These are phyloP conservation scores for Eptatretus burgeri DNA, from an alignment of 2,113 vertebrate genomes.

Conservation along the genomic window DNA sequence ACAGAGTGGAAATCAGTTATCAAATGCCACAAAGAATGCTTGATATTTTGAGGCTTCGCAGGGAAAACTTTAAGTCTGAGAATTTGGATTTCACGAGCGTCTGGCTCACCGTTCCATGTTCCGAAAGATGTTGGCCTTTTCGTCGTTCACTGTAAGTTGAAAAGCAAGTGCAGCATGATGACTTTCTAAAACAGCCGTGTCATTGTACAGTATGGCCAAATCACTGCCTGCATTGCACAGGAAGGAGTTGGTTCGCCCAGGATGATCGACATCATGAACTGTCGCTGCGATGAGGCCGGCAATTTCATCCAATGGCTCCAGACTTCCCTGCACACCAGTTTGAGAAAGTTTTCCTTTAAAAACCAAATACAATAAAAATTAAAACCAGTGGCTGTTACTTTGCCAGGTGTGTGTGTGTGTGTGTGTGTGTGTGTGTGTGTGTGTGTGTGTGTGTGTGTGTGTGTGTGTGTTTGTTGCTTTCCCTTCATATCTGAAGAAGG, in stretches of 20 bases:
- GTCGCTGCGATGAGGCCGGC: constrained; percentile 71
- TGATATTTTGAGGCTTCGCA: too few relatives aligned
- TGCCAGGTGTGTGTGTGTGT: too few relatives aligned
- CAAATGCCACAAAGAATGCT: too few relatives aligned
- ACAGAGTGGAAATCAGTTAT: too few relatives aligned
- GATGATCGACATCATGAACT: constrained; percentile 68
- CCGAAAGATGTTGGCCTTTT: constrained; percentile 77
- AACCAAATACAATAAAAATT: constrained; percentile 7
- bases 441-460: too few relatives aligned
- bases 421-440: too few relatives aligned
- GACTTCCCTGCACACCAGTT: constrained; percentile 25
- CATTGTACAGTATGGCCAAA: constrained; percentile 69
- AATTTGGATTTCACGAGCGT: neutral
- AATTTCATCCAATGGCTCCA: constrained; percentile 63
- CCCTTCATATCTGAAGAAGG: too few relatives aligned
- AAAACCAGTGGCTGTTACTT: neutral
- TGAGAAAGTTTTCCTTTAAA: too few relatives aligned
- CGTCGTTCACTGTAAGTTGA: constrained; percentile 55
- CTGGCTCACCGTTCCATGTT: constrained; percentile 48
- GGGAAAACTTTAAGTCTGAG: too few relatives aligned
- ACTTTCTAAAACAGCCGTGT: constrained; percentile 66
- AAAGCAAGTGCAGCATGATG: constrained; percentile 74
- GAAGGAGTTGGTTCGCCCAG: constrained; percentile 73
- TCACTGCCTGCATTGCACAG: constrained; percentile 76
- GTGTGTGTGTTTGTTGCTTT: too few relatives aligned